Evolutionary conservation across 2,888 invertebrate genomes (phyloP).

Genomic region (Caenorhabditis plicata): DNA sequence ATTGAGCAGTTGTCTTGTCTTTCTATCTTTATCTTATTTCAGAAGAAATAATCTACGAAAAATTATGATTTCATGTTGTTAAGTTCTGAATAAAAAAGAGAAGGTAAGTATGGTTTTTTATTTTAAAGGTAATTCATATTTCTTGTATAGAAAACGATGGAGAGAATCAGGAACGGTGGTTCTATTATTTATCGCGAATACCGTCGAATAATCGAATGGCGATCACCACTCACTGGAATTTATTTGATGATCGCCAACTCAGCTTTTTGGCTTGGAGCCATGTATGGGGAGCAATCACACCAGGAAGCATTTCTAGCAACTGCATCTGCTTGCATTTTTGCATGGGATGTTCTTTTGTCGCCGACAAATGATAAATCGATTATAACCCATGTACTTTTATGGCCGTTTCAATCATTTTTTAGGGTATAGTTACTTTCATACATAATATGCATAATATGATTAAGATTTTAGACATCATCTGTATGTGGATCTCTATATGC

Average conservation of each 20-base stretch:
- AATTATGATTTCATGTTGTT: no score
- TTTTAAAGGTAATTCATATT: no score
- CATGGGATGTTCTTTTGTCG: conserved; percentile 56
- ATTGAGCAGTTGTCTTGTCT: no score
- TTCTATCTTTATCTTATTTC: no score
- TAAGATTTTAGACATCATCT: conserved; percentile 27
- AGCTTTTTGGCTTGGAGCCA: conserved; percentile 52
- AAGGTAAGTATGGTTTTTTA: no score
- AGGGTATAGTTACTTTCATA: conserved; percentile 26
- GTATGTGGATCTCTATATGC: conserved; percentile 38
- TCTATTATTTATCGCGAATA: conserved; percentile 24
- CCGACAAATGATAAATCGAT: conserved; percentile 51
- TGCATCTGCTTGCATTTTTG: conserved; percentile 42
- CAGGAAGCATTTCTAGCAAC: conserved; percentile 41
- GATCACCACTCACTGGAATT: conserved; percentile 51
- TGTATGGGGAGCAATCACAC: conserved; percentile 40
- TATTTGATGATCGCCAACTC: conserved; percentile 58
- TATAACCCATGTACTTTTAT: conserved; percentile 49
- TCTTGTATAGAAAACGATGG: conserved; percentile 8
- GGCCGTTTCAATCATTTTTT: conserved; percentile 56
- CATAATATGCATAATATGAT: background rate
- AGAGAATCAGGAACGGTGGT: conserved; percentile 14
- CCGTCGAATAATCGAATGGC: conserved; percentile 50
- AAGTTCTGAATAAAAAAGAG: no score
- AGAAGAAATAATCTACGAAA: no score